Conservation (phyloP, 1,140 invertebrate species). For the Musca domestica region DNA sequence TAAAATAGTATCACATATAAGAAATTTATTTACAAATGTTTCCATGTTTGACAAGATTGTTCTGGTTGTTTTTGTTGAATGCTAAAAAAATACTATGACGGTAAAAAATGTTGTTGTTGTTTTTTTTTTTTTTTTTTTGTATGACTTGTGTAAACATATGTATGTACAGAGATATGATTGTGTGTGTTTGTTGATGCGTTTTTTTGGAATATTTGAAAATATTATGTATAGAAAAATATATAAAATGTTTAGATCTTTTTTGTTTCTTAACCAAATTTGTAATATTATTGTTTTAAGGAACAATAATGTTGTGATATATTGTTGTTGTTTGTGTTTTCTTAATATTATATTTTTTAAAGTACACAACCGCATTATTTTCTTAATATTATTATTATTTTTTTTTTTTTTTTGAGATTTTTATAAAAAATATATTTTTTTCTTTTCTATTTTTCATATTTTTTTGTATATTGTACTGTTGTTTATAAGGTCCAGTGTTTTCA, state of each 20-base stretch:
- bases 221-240: neutral
- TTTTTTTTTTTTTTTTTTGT: too few species aligned
- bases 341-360: constrained; percentile 24
- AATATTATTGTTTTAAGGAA: constrained; percentile 27
- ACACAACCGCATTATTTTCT: constrained; percentile 23
- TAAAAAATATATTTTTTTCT: constrained; percentile 1
- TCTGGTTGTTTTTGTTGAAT: too few species aligned
- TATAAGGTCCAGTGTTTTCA: constrained; percentile 4
- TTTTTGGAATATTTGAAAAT: neutral
- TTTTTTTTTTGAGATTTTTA: neutral
- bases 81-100: too few species aligned
- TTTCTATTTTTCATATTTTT: neutral
- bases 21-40: neutral
- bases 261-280: too few species aligned
- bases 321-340: neutral
- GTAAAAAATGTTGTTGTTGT: too few species aligned
- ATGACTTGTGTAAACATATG: too few species aligned
- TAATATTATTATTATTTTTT: neutral
- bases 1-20: constrained; percentile 6
- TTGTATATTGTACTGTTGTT: neutral
- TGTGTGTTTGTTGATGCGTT: neutral
- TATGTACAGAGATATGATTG: constrained; percentile 10
- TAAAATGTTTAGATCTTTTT: neutral
- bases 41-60: neutral
- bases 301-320: constrained; percentile 29